These are phyloP conservation scores for Paralinhomoeus sp. DNA, from an alignment of 2,888 invertebrate genomes.

Conservation along the genomic window DNA sequence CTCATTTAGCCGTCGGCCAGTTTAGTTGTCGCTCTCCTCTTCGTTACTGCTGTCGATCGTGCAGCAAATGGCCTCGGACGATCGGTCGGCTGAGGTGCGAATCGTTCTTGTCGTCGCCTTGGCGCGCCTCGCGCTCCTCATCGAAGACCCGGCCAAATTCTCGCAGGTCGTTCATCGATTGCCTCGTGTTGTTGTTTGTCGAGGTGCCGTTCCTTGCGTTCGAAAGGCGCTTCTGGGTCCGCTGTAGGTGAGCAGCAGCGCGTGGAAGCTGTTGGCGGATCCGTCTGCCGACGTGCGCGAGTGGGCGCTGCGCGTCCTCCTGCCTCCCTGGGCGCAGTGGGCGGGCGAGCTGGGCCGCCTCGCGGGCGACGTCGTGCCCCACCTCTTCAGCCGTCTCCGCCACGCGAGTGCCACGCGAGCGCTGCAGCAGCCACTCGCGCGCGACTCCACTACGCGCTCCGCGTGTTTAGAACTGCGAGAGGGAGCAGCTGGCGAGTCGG, in stretches of 20 bases:
- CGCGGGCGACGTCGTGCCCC: slow-evolving; percentile 23
- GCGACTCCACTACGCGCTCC: background rate
- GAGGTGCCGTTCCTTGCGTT: no score
- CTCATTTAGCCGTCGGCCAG: background rate
- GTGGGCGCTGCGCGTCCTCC: slow-evolving; percentile 21
- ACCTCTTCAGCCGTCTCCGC: no score
- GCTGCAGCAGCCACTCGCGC: slow-evolving; percentile 2
- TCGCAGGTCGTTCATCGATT: no score
- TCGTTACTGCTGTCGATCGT: slow-evolving; percentile 47
- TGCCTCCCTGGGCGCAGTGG: slow-evolving; percentile 28
- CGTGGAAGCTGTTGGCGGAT: slow-evolving; percentile 21
- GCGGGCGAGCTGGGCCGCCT: slow-evolving; percentile 24
- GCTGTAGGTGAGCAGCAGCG: slow-evolving; percentile 21
- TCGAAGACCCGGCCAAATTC: slow-evolving; percentile 44
- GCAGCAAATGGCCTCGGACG: slow-evolving; percentile 45
- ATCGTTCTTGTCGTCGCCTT: slow-evolving; percentile 40
- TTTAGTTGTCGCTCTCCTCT: slow-evolving; percentile 38
- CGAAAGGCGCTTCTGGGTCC: no score
- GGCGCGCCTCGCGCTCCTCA: slow-evolving; percentile 39
- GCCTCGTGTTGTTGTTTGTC: no score
- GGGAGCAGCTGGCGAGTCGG: no score
- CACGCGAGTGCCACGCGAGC: slow-evolving; percentile 13
- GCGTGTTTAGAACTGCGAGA: no score
- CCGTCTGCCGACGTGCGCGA: slow-evolving; percentile 21
- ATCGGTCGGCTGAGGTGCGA: slow-evolving; percentile 40